These are phyloP conservation scores for Parazoanthus swiftii DNA, from an alignment of 92 coral and sea anemone species.

Conservation along the genomic window DNA sequence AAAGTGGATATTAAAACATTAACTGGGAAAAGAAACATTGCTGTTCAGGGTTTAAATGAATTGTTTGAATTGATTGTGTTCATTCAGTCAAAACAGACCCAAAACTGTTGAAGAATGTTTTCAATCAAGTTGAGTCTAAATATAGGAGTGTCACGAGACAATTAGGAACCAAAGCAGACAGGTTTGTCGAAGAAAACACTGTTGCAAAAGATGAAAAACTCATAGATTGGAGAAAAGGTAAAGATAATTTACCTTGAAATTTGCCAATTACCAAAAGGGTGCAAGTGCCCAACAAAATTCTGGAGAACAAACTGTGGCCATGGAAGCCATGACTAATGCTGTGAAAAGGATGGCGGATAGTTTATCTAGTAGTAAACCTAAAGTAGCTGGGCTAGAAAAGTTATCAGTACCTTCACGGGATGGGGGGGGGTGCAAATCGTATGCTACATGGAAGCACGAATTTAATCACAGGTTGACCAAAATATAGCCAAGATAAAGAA, in stretches of 20 bases:
- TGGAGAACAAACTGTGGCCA: constrained; percentile 28
- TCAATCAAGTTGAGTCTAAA: no score
- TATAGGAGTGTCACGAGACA: no score
- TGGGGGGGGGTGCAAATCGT: constrained; percentile 53
- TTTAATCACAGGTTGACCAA: constrained; percentile 64
- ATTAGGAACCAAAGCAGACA: no score
- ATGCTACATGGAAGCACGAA: constrained; percentile 61
- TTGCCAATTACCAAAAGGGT: constrained; percentile 45
- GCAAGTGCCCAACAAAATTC: constrained; percentile 12
- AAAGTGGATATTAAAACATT: constrained; percentile 51
- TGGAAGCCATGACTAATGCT: constrained; percentile 52
- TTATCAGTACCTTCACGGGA: constrained; percentile 68
- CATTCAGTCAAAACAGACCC: constrained; percentile 26
- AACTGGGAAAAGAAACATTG: constrained; percentile 26
- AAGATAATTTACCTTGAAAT: constrained; percentile 12
- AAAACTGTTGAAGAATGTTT: constrained; percentile 35
- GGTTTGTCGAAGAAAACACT: no score
- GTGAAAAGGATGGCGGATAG: constrained; percentile 43
- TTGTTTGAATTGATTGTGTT: constrained; percentile 49
- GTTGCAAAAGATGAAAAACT: constrained; percentile 23
- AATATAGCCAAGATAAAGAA: constrained; percentile 62
- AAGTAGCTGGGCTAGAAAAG: constrained; percentile 44
- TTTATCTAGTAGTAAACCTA: constrained; percentile 12
- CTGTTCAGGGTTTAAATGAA: constrained; percentile 31
- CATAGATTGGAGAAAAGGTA: constrained; percentile 43